Base-by-base conservation (phyloP, 2,888 invertebrate genomes). In the Aporophyla lueneburgensis region DNA sequence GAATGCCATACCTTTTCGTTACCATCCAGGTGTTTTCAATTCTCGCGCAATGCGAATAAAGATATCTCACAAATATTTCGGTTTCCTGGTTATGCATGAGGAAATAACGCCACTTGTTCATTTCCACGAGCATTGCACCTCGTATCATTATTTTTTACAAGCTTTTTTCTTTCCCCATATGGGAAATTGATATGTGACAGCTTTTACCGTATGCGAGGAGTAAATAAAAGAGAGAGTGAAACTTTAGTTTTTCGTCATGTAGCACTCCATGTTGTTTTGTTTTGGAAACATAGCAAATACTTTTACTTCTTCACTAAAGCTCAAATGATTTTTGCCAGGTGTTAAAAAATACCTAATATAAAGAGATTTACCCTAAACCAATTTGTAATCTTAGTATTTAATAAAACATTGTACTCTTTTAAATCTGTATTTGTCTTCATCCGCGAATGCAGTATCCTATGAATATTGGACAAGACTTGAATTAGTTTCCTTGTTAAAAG, bases 361-460 rank as follows among this genome's bases (percentile, higher is more conserved):
- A n/a, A 49, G 33, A 33, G 10, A 61, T 7, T 53, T 59, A 54
- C 14, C 43, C 19, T 0, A 51, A 58, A 51, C 24, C n/a, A 16
- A 58, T 65, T 73, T 46, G 27, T 56, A 27, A 59, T 59, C 27
- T 51, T 72, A 27, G n/a, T 46, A 21, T 27, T 59, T n/a, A 58
- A 27, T 51, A 27, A 40, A 63, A 40, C 49, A 27, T 71, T 21
- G 54, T 10, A 21, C 10, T 46, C 16, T 27, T 5, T 2, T 7
- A 14, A 56, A 24, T 54, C 54, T 40, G n/a, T 40, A 12, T 9
- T 24, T 63, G 19, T 24, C 46, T 46, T 46, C 24, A 61, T 61
- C 6, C 10, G 19, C 21, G 19, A 7, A n/a, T n/a, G 14, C 7
- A n/a, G n/a, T n/a, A n/a, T 62, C 2, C n/a, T 62, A 16, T 4